Base-by-base conservation (phyloP, 2,113 vertebrate species). In the Ciconia maguari region DNA sequence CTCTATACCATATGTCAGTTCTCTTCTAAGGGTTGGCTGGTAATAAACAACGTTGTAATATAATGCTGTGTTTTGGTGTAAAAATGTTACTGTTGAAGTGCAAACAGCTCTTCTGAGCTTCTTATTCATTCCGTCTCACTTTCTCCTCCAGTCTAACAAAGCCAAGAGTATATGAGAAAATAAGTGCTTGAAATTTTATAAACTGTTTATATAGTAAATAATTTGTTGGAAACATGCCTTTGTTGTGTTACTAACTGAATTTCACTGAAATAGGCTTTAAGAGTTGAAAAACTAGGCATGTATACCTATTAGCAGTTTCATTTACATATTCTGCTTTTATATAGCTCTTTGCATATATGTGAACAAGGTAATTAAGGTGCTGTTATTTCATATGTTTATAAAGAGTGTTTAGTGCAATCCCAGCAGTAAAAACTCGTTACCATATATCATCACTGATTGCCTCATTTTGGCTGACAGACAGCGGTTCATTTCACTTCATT, bases 161-260 rank as follows among this genome's bases (percentile, higher is more conserved):
- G 20, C 30, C 17, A 9, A 48, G 55, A 29, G 19, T 34, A 12
- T 42, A 41, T n/a, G 77, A 70, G 72, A 88, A 90, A 96, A 69
- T 9, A 44, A 81, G 86, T 87, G 69, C 55, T 89, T 92, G 65
- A 80, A 87, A 75, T 71, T 66, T 71, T 81, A 46, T 85, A 71
- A 94, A 86, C 60, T 80, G 77, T 95, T 96, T 91, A 65, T 66
- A 27, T 34, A 76, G 74, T 74, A 96, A 74, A 89, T 94, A 75
- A 41, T 79, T 42, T 41, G 8, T 34, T 68, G 51, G 44, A 79
- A 80, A 71, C 16, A 6, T 36, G 44, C 9, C 10, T 82, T 76
- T 51, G 10, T n/a, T 86, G 61, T 81, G 72, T 79, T 46, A 22
- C 61, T 60, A 34, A 60, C 48, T 46, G 41, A 58, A 55, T 82